Percentiles rank a stretch among this genome's conserved stretches.
These are phyloP conservation scores for Zygothrica quintamaculata DNA, from an alignment of 2,888 invertebrate species.

Conservation along the genomic window DNA sequence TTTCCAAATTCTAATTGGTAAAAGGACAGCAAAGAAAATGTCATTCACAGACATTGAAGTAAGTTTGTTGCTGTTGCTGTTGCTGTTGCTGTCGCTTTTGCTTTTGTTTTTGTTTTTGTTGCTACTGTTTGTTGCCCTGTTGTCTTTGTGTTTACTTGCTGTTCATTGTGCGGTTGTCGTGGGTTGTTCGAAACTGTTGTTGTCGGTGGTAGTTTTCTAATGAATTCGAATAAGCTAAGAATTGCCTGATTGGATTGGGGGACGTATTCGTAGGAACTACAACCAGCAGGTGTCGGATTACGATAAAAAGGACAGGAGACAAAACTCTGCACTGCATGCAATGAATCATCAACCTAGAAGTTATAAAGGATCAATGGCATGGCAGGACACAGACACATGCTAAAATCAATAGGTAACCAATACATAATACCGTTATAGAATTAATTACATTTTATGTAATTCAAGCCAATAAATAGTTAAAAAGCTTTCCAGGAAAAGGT, in stretches of 20 bases:
- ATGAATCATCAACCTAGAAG: conserved; percentile 27
- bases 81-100: conserved; percentile 28
- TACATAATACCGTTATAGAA: not conserved
- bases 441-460: conserved; percentile 6
- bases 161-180: conserved; percentile 36
- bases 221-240: conserved; percentile 37
- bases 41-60: conserved; percentile 63
- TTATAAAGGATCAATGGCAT: conserved; percentile 3
- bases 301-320: conserved; percentile 6
- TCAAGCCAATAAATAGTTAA: too few relatives aligned
- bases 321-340: not conserved
- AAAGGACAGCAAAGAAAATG: conserved; percentile 64
- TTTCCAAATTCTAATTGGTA: conserved; percentile 78
- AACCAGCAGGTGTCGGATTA: conserved; percentile 46
- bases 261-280: conserved; percentile 12
- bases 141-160: conserved; percentile 8
- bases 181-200: conserved; percentile 15
- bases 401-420: not conserved
- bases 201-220: conserved; percentile 51
- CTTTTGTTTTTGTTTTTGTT: conserved; percentile 28
- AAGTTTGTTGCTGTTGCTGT: conserved; percentile 15
- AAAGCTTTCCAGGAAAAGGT: too few relatives aligned
- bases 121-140: not conserved
- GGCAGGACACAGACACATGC: too few relatives aligned
- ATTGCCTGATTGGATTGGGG: conserved; percentile 36